phyloP scores from a whole-genome alignment of 2,113 vertebrate genomes.

The Hipposideros armiger region DNA sequence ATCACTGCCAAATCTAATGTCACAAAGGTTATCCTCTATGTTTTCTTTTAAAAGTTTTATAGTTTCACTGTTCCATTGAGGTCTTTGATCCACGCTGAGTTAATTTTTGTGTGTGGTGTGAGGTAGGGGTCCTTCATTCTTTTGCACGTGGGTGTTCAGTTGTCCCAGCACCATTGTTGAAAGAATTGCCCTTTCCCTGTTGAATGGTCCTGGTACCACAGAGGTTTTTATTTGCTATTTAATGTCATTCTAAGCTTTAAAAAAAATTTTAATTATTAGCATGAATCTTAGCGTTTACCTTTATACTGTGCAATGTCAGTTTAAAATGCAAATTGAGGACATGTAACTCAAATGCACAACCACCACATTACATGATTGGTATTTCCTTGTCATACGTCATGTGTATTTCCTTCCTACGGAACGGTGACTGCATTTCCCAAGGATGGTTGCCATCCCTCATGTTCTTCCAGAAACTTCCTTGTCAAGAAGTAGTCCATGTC shows the following conservation, averaged over 20 bases:
- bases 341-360: not conserved
- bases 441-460: not conserved
- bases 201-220: not conserved
- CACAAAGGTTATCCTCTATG: not conserved
- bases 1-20: not conserved
- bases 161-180: not conserved
- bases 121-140: not conserved
- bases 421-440: not conserved
- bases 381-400: accelerated
- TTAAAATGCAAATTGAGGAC: not conserved
- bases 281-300: not conserved
- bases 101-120: not conserved
- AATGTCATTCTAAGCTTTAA: not conserved
- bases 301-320: not conserved
- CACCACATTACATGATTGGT: accelerated
- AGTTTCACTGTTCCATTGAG: not conserved
- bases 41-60: not conserved
- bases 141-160: too few relatives aligned
- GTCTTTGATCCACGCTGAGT: not conserved
- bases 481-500: not conserved
- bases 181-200: not conserved
- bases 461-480: not conserved
- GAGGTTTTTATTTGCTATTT: not conserved
- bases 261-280: not conserved
- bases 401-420: not conserved